Evolutionary conservation across 2,888 invertebrate genomes (phyloP), one percentile per base, ranked within the genome.

Genomic region (Macrosiphum euphorbiae): DNA sequence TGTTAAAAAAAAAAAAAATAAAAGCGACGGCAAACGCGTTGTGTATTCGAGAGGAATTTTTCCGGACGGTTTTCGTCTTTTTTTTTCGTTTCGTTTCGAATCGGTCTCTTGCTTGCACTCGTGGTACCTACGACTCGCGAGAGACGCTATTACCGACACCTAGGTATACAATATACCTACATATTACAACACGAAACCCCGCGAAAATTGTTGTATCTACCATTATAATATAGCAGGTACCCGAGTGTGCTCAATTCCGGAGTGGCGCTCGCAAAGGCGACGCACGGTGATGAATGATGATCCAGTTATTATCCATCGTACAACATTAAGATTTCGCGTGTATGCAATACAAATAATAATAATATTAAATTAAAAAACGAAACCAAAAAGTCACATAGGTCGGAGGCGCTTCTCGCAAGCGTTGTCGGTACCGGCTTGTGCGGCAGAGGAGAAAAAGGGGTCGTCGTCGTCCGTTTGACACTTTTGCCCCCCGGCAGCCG

Each of bases 401-500:
- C 35, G 67, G 35, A 35, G 67, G 67, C 16, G 35, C 35, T 78
- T 78, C 44, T 28, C 44, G 47, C 44, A 28, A 47, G 5, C 26
- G 28, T 28, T 26, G 86, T 86, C 61, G 24, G 35, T 50, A 50
- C 16, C 24, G 35, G 88, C 52, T 28, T 44, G 16, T 44, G 44
- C n/a, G n/a, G 61, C 16, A 67, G 44, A 44, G 85, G 55, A 55
- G 41, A 85, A 85, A 87, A 92, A 50, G 41, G 55, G 86, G 50
- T 91, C 24, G 47, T 13, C 44, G 58, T 89, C 89, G 85, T 47
- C 13, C 44, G 58, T 61, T 92, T 87, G 92, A 92, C 87, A 92
- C 87, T 92, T 92, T 16, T 61, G 47, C 92, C 26, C 50, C 50
- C 58, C 13, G 16, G 24, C 13, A 5, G 86, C 28, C 28, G 47